These are phyloP conservation scores for Delia radicum DNA, from an alignment of 1,140 invertebrate genomes.

Conservation along the genomic window DNA sequence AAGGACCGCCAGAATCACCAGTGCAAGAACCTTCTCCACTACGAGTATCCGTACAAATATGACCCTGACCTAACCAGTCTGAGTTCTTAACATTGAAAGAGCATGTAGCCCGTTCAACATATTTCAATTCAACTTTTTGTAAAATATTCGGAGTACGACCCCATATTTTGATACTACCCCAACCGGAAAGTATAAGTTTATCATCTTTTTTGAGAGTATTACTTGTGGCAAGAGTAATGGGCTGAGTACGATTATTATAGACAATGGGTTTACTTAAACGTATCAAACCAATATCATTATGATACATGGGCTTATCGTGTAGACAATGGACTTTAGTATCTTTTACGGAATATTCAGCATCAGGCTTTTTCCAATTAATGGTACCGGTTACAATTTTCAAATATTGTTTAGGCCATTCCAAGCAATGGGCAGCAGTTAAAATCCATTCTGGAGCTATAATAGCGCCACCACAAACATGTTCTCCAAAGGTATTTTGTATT, in stretches of 20 bases:
- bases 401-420: constrained; percentile 49
- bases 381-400: constrained; percentile 46
- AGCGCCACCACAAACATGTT: constrained; percentile 57
- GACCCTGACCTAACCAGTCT: constrained; percentile 41
- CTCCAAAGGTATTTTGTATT: constrained; percentile 45
- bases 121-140: constrained; percentile 44
- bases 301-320: constrained; percentile 47
- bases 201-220: constrained; percentile 34
- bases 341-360: constrained; percentile 39
- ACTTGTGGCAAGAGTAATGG: constrained; percentile 42
- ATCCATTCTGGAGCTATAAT: constrained; percentile 51
- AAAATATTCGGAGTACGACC: constrained; percentile 41
- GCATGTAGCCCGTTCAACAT: constrained; percentile 37
- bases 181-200: constrained; percentile 58
- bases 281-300: constrained; percentile 61
- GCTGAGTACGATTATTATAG: constrained; percentile 54
- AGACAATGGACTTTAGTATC: constrained; percentile 38
- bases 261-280: constrained; percentile 53
- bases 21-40: constrained; percentile 62
- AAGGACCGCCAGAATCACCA: constrained; percentile 57
- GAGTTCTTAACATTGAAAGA: constrained; percentile 32
- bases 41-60: constrained; percentile 64
- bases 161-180: constrained; percentile 57
- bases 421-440: constrained; percentile 57
- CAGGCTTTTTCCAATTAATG: constrained; percentile 40